Evolutionary conservation across 2,888 invertebrate species (phyloP).

Genomic region (Campoplex nolae): DNA sequence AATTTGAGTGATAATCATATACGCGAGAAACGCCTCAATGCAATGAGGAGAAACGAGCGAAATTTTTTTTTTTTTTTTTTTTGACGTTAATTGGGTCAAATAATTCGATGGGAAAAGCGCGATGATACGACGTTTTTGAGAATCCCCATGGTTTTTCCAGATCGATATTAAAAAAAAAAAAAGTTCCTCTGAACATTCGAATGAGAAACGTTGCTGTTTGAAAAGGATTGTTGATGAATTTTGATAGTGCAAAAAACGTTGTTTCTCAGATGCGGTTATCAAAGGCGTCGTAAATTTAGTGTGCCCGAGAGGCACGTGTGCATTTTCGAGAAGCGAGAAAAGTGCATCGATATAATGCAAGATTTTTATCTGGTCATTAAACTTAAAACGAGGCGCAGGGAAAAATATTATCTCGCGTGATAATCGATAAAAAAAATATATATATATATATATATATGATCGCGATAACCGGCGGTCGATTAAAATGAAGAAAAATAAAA

Average conservation of each 20-base stretch:
- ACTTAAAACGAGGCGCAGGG: background rate
- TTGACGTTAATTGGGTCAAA: too few relatives aligned
- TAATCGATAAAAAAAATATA: too few relatives aligned
- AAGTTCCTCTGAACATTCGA: background rate
- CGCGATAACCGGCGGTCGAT: background rate
- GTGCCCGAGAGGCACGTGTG: background rate
- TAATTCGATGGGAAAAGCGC: too few relatives aligned
- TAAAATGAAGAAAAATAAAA: background rate
- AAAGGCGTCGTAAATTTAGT: background rate
- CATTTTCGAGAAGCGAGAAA: background rate
- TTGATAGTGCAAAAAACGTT: background rate
- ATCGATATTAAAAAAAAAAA: too few relatives aligned
- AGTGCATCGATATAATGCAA: background rate
- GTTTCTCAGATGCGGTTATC: too few relatives aligned
- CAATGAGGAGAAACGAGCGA: too few relatives aligned
- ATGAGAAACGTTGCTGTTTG: background rate
- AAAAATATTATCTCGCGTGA: background rate
- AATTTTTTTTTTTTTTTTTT: too few relatives aligned
- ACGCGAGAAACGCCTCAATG: too few relatives aligned
- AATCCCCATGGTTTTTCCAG: too few relatives aligned
- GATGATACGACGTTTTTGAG: too few relatives aligned
- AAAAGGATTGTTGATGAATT: background rate
- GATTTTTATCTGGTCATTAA: slow-evolving; percentile 8
- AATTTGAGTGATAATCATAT: background rate
- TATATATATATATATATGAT: too few relatives aligned